Base-by-base conservation (phyloP, 2,888 invertebrate genomes). In the Mesochorus sp. region DNA sequence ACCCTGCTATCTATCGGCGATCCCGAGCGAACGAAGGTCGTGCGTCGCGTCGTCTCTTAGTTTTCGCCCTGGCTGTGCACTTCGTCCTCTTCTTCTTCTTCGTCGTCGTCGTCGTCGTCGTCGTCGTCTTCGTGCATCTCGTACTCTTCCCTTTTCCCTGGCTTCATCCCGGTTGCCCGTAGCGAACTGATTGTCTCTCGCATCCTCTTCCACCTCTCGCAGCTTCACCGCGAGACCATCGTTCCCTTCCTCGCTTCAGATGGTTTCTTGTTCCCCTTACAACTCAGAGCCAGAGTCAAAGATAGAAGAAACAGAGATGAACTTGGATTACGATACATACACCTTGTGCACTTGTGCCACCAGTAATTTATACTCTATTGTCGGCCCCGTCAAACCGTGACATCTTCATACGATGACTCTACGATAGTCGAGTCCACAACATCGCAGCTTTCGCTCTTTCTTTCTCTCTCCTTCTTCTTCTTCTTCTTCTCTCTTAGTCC, bases 281-380 rank as follows among this genome's bases (percentile, higher is more conserved):
- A 8, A 17, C 34, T 31, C 19, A 24, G 14, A 26, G 49, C 24
- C 1, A 51, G 47, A 34, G 49, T 49, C n/a, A 28, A 39, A 28
- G 37, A 42, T 24, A 64, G 68, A 26, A 67, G 57, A 6, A 21
- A 2, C 26, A 26, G 28, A 49, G 44, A 24, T 26, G 12, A 28
- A 57, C 57, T 49, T 42, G 49, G 77, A 80, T 70, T 51, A 70
- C 59, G 47, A 74, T 39, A 79, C 71, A 76, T 67, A 75, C 59
- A 67, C 77, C 74, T 76, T 44, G 51, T 81, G 75, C 68, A 72
- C 81, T 67, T 76, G 68, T 79, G 79, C 84, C 86, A 84, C 82
- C 82, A 80, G 83, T 86, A 88, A 88, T 88, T 86, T 87, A 88
- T 86, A 87, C 88, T 81, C 85, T 80, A 86, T 87, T 86, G 86